Conservation (phyloP, 2,888 invertebrate genomes). For the Lepidochrysops patricia region DNA sequence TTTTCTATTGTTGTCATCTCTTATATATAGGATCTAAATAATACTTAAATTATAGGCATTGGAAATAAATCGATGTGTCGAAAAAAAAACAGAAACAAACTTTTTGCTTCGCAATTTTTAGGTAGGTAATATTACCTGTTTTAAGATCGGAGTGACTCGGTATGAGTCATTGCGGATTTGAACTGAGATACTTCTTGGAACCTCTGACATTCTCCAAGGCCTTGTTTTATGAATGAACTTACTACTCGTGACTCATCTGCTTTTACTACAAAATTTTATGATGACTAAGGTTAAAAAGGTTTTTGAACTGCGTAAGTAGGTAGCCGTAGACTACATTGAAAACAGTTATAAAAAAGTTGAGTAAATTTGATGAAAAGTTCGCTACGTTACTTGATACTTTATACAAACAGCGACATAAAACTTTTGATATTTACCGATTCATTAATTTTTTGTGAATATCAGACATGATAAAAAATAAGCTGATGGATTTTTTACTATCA, state of each 20-base stretch:
- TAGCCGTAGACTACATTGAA: no score
- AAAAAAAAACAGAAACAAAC: no score
- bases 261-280: slow-evolving; percentile 22
- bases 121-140: no score
- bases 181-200: slow-evolving; percentile 28
- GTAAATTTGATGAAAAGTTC: no score
- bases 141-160: background rate
- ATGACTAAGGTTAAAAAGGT: slow-evolving; percentile 2
- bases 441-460: background rate
- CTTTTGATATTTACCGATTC: background rate
- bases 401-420: background rate
- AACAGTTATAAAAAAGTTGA: background rate
- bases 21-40: no score
- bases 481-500: background rate
- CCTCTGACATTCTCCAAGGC: slow-evolving; percentile 30
- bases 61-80: no score
- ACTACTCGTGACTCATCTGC: slow-evolving; percentile 29
- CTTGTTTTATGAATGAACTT: slow-evolving; percentile 25
- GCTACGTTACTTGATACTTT: background rate
- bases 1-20: no score
- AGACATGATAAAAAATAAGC: background rate
- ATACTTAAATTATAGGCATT: no score
- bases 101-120: no score
- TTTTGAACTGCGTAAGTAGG: background rate
- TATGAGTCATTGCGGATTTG: slow-evolving; percentile 11